Percentiles rank a stretch among this genome's conserved stretches.
Conservation (phyloP, 2,797 vertebrate genomes). For the Darevskia mixta region DNA sequence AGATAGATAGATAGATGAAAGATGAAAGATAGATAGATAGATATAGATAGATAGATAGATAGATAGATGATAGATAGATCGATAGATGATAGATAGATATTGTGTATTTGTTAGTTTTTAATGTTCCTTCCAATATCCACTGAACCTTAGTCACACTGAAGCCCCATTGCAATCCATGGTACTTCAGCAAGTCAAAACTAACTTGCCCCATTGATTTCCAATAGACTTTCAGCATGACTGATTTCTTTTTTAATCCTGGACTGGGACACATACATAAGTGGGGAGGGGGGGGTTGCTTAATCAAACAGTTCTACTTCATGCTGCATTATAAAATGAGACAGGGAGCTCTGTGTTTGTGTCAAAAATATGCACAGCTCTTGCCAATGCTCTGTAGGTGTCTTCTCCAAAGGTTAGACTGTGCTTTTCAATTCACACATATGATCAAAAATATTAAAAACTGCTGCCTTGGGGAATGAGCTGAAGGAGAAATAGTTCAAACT, state of each 20-base stretch:
- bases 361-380: constrained; percentile 74
- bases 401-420: constrained; percentile 77
- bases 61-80: too few species aligned
- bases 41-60: too few species aligned
- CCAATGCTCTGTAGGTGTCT: constrained; percentile 70
- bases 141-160: background rate
- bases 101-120: background rate
- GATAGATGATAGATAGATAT: too few species aligned
- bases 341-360: constrained; percentile 73
- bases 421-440: constrained; percentile 82
- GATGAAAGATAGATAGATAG: too few species aligned
- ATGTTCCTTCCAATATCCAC: background rate
- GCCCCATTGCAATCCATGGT: background rate
- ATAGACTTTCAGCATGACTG: background rate
- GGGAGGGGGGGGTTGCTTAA: too few species aligned
- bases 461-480: constrained; percentile 79
- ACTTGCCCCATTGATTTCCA: background rate
- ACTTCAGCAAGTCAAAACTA: background rate
- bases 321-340: constrained; percentile 55
- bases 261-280: background rate
- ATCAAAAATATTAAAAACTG: constrained; percentile 82
- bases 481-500: constrained; percentile 81
- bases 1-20: too few species aligned
- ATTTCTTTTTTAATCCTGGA: background rate
- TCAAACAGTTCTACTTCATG: background rate